Conservation (phyloP, 2,888 invertebrate genomes). For the Dastarcus helophoroides region DNA sequence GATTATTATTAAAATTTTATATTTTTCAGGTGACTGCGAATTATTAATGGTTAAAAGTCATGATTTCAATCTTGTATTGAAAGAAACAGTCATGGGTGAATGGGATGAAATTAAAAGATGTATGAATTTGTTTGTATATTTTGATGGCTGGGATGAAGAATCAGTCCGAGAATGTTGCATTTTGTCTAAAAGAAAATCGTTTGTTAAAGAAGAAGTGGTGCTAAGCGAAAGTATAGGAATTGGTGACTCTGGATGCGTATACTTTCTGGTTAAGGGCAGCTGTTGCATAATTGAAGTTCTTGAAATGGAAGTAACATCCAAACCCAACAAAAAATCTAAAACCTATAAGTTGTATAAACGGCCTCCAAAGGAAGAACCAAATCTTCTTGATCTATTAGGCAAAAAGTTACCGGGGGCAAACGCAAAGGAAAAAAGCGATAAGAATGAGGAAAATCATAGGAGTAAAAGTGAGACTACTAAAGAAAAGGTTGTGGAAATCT, state of each 20-base stretch:
- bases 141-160: slow-evolving; percentile 48
- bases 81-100: slow-evolving; percentile 44
- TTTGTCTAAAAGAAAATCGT: slow-evolving; percentile 49
- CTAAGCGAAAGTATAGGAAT: slow-evolving; percentile 42
- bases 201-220: slow-evolving; percentile 43
- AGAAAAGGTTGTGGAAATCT: too few relatives aligned
- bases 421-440: too few relatives aligned
- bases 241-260: slow-evolving; percentile 34
- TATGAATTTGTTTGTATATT: slow-evolving; percentile 52
- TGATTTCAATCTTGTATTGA: slow-evolving; percentile 50
- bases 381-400: too few relatives aligned
- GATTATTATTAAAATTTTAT: too few relatives aligned
- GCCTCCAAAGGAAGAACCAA: too few relatives aligned
- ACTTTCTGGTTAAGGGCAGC: slow-evolving; percentile 48
- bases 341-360: too few relatives aligned
- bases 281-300: slow-evolving; percentile 50
- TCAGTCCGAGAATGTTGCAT: slow-evolving; percentile 54
- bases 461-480: too few relatives aligned
- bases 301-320: slow-evolving; percentile 32
- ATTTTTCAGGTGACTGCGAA: slow-evolving; percentile 44
- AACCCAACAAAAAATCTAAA: too few relatives aligned
- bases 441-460: too few relatives aligned
- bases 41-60: slow-evolving; percentile 49
- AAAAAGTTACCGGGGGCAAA: too few relatives aligned
- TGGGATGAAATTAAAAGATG: slow-evolving; percentile 51